phyloP scores from a whole-genome alignment of 2,797 vertebrate genomes.

The Xyrichtys novacula region DNA sequence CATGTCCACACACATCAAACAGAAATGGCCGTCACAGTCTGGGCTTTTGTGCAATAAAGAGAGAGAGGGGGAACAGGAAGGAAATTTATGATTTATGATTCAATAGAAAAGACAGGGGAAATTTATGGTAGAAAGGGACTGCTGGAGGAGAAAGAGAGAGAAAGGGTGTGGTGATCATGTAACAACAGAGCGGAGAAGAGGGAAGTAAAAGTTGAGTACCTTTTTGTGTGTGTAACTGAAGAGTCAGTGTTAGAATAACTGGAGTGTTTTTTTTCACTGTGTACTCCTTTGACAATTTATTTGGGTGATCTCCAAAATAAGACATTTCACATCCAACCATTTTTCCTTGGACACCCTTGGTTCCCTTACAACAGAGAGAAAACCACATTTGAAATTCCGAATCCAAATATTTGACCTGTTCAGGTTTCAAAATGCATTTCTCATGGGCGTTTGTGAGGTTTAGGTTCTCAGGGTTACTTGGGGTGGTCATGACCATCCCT shows the following conservation, averaged over 20 bases:
- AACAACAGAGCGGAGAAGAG: conserved; percentile 10
- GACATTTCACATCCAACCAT: background rate
- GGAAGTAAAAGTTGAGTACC: conserved; percentile 5
- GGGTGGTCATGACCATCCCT: too few species aligned
- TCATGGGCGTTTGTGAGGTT: too few species aligned
- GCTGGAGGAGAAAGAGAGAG: background rate
- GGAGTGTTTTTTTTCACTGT: conserved; percentile 4
- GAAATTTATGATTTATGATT: conserved; percentile 68
- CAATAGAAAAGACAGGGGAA: conserved; percentile 45
- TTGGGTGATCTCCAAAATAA: conserved; percentile 4
- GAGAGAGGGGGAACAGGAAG: conserved; percentile 48
- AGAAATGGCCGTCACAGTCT: conserved; percentile 52
- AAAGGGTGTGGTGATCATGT: conserved; percentile 5
- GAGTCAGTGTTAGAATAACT: conserved; percentile 8
- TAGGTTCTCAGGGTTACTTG: too few species aligned
- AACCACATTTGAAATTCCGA: background rate
- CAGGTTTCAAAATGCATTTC: conserved; percentile 3
- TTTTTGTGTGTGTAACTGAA: conserved; percentile 14
- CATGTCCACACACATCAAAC: conserved; percentile 32
- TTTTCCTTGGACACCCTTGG: background rate
- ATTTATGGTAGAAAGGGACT: conserved; percentile 37
- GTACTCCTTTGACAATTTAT: conserved; percentile 4
- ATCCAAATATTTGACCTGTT: too few species aligned
- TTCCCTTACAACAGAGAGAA: background rate
- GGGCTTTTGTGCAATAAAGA: conserved; percentile 64